Percentiles rank a stretch among this genome's conserved stretches.
Conservation (phyloP, 2,888 invertebrate species). For the Macrophya annulata region DNA sequence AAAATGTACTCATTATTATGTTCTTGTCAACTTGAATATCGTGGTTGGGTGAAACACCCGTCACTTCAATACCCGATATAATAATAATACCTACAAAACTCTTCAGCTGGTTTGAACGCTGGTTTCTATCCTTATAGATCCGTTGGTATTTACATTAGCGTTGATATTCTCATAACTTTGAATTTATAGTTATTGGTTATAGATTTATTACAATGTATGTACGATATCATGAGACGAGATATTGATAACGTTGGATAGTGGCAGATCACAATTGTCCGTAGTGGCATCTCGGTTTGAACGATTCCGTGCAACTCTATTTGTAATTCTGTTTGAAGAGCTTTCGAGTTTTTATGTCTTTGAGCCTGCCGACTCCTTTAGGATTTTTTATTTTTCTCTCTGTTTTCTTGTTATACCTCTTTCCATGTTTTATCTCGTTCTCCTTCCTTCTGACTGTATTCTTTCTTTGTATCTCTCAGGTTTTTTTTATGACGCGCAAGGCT, state of each 20-base stretch:
- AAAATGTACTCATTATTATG: background rate
- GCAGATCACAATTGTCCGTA: background rate
- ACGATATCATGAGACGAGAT: background rate
- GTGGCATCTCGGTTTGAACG: background rate
- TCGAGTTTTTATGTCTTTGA: constrained; percentile 33
- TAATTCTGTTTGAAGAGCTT: constrained; percentile 36
- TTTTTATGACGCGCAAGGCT: constrained; percentile 25
- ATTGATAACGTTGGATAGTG: background rate
- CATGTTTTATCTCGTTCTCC: background rate
- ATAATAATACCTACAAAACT: background rate
- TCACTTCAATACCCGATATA: background rate
- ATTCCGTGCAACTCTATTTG: constrained; percentile 30
- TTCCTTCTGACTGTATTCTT: constrained; percentile 5
- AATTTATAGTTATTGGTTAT: background rate
- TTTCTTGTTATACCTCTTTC: background rate
- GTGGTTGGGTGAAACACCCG: background rate
- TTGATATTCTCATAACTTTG: background rate
- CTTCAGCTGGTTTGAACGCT: background rate
- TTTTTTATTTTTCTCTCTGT: background rate
- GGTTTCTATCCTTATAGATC: background rate
- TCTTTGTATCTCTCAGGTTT: constrained; percentile 7
- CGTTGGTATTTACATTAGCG: background rate
- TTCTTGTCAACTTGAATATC: background rate
- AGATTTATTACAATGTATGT: background rate
- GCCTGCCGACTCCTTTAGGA: background rate